These are phyloP conservation scores for Helobdella robusta DNA, from an alignment of 2,888 invertebrate species.

Conservation along the genomic window DNA sequence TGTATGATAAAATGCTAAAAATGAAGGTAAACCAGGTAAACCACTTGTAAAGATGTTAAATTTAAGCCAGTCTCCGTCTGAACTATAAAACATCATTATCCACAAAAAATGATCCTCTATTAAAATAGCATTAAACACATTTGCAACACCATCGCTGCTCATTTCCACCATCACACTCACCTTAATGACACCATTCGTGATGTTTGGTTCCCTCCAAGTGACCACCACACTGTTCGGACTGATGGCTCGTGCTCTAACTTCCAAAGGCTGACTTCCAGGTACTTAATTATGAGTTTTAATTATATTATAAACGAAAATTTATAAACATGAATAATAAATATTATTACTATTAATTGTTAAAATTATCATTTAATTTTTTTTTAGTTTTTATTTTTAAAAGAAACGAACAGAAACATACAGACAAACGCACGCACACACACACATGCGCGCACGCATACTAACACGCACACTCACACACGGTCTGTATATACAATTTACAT, in stretches of 20 bases:
- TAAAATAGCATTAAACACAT: not conserved
- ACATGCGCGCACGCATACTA: too few species aligned
- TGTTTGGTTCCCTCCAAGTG: conserved; percentile 94
- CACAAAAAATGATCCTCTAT: not conserved
- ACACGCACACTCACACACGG: not conserved
- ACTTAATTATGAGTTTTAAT: conserved; percentile 55
- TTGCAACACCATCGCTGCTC: too few species aligned
- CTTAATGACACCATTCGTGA: conserved; percentile 91
- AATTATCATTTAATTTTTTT: conserved; percentile 17
- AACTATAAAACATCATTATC: too few species aligned
- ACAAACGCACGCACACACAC: too few species aligned
- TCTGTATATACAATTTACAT: not conserved
- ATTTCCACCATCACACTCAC: conserved; percentile 59
- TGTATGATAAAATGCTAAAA: too few species aligned
- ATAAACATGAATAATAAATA: not conserved
- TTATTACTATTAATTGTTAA: not conserved
- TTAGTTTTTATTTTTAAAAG: too few species aligned
- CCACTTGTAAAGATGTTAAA: too few species aligned
- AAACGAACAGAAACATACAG: too few species aligned
- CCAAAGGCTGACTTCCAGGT: conserved; percentile 87
- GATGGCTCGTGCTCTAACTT: conserved; percentile 83
- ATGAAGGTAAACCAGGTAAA: too few species aligned
- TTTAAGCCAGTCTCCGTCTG: too few species aligned
- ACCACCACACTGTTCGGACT: conserved; percentile 93
- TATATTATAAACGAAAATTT: not conserved